phyloP scores from a whole-genome alignment of 2,113 vertebrate genomes.

The Oreochromis spilurus region DNA sequence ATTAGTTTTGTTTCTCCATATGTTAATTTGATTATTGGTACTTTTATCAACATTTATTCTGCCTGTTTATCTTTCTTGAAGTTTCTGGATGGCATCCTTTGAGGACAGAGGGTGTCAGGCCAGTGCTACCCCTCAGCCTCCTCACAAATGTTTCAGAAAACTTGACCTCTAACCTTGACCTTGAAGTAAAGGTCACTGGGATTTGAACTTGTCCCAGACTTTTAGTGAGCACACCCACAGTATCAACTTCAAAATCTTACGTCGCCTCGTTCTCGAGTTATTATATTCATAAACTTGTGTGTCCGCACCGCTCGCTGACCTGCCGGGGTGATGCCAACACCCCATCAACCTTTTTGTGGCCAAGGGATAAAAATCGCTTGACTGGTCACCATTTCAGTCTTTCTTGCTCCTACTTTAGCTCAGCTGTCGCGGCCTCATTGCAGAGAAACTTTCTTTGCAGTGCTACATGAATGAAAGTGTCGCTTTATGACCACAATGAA shows the following conservation, averaged over 20 bases:
- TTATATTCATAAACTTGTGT: background rate
- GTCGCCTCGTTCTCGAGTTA: background rate
- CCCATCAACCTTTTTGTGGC: background rate
- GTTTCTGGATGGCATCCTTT: background rate
- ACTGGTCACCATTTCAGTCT: background rate
- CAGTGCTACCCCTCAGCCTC: background rate
- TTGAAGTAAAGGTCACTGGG: background rate
- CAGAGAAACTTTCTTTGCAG: background rate
- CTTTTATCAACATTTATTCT: background rate
- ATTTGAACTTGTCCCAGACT: background rate
- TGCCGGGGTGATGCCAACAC: background rate
- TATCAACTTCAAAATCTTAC: fast-evolving
- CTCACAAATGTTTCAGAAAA: background rate
- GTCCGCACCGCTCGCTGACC: background rate
- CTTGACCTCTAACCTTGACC: background rate
- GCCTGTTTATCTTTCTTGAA: background rate
- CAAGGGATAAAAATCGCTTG: background rate
- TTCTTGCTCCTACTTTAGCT: background rate
- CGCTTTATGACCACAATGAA: background rate
- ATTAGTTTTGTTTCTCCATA: background rate
- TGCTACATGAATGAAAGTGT: background rate
- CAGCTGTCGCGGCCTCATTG: background rate
- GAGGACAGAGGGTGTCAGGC: background rate
- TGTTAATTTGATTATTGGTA: background rate
- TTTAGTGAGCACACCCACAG: background rate